Conservation (phyloP, 2,113 vertebrate species). For the Melanerpes aurifrons region DNA sequence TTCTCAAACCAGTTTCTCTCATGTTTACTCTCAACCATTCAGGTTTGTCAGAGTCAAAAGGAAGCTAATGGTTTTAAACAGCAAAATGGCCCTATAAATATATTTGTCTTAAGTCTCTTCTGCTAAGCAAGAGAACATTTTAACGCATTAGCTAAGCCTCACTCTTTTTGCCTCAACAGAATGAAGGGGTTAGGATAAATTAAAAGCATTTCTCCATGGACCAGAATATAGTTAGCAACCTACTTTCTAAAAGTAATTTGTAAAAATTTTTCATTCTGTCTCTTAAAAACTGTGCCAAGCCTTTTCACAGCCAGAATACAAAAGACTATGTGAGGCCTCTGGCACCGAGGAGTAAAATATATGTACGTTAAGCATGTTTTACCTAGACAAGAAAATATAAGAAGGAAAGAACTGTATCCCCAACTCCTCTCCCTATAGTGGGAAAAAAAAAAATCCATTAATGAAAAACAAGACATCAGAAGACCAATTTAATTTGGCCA, state of each 20-base stretch:
- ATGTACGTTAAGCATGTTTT: not conserved
- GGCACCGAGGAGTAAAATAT: not conserved
- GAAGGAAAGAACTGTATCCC: not conserved
- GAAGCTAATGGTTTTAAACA: not conserved
- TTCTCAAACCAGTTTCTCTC: not conserved
- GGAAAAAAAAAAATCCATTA: not conserved
- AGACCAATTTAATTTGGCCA: not conserved
- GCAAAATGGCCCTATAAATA: not conserved
- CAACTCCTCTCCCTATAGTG: not conserved
- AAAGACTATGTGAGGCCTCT: not conserved
- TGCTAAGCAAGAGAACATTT: not conserved
- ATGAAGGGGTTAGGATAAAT: not conserved
- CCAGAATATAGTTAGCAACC: not conserved
- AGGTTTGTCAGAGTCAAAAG: not conserved
- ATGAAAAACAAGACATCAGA: not conserved
- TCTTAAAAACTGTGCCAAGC: conserved; percentile 1
- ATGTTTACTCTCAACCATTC: not conserved
- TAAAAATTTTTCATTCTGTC: not conserved
- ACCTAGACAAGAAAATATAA: not conserved
- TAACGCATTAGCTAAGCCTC: not conserved
- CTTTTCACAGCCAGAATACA: not conserved
- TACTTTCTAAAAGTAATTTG: not conserved
- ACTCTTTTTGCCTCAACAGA: not conserved
- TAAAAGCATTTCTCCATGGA: not conserved
- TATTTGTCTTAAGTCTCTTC: not conserved